Evolutionary conservation across 1,140 invertebrate species (phyloP).

Genomic region (Diorhabda elongata): DNA sequence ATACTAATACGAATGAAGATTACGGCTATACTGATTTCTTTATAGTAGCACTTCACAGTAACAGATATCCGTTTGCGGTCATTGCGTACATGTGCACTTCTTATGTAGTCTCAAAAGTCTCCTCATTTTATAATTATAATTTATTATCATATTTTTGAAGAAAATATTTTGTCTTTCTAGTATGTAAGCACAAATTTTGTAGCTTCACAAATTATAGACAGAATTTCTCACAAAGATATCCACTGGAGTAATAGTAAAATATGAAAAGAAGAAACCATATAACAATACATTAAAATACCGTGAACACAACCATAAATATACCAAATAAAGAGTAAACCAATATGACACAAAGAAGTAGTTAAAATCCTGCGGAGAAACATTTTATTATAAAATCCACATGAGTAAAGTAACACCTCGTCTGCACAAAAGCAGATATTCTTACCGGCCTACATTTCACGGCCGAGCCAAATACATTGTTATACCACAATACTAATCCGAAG

Average conservation of each 20-base stretch:
- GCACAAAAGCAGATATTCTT: constrained; percentile 17
- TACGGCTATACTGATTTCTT: no score
- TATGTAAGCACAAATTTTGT: no score
- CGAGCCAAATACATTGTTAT: constrained; percentile 13
- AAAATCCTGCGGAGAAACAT: constrained; percentile 24
- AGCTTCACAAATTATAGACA: no score
- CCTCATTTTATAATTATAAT: no score
- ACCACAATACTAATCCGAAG: constrained; percentile 35
- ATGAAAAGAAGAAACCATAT: not conserved
- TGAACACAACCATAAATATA: constrained; percentile 20
- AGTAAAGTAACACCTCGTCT: constrained; percentile 21
- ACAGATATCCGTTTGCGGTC: no score
- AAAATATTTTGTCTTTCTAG: no score
- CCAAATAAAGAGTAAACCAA: constrained; percentile 31
- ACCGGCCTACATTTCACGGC: constrained; percentile 30
- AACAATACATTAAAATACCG: constrained; percentile 14
- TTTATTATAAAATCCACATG: constrained; percentile 19
- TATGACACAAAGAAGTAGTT: constrained; percentile 33
- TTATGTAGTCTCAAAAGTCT: no score
- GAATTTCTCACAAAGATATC: not conserved
- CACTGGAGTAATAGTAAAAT: not conserved
- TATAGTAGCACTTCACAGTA: no score
- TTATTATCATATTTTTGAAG: no score
- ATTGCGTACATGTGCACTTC: no score
- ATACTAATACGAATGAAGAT: no score